Percentiles rank a stretch among this genome's conserved stretches.
phyloP scores from a whole-genome alignment of 2,888 invertebrate genomes.

The Colostygia pectinataria region DNA sequence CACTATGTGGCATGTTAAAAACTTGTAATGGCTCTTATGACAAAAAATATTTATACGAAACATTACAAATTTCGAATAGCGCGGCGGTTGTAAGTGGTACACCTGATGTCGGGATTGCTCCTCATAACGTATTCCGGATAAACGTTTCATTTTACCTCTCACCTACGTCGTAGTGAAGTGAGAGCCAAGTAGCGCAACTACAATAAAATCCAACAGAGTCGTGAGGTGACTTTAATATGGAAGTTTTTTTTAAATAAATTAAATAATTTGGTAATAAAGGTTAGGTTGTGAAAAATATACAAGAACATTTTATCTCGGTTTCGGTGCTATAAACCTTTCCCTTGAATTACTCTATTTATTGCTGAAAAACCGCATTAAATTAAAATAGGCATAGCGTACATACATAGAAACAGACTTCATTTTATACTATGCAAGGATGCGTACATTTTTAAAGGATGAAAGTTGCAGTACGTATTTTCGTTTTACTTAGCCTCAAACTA shows the following conservation, averaged over 20 bases:
- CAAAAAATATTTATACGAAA: constrained; percentile 62
- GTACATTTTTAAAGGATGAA: background rate
- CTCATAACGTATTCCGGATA: constrained; percentile 59
- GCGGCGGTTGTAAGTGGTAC: constrained; percentile 50
- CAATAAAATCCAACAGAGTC: no score
- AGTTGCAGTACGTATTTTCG: constrained; percentile 8
- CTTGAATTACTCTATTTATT: no score
- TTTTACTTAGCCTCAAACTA: constrained; percentile 6
- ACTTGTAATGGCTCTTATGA: constrained; percentile 33
- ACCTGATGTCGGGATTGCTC: constrained; percentile 58
- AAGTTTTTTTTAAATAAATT: no score
- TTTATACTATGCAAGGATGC: no score
- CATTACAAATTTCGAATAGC: constrained; percentile 49
- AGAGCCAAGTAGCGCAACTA: constrained; percentile 2
- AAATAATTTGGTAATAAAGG: no score
- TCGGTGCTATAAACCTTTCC: no score
- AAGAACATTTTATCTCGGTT: no score
- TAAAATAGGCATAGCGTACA: no score
- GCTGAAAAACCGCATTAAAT: no score
- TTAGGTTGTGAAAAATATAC: no score
- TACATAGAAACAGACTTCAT: no score
- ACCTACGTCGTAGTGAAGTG: constrained; percentile 27
- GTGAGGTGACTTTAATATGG: no score
- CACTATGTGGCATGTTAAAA: background rate
- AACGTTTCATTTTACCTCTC: constrained; percentile 43